A percentile compares a stretch with the other conserved stretches of the same genome.
phyloP scores from a whole-genome alignment of 2,797 vertebrate species.

The Micropoecilia bifurca region DNA sequence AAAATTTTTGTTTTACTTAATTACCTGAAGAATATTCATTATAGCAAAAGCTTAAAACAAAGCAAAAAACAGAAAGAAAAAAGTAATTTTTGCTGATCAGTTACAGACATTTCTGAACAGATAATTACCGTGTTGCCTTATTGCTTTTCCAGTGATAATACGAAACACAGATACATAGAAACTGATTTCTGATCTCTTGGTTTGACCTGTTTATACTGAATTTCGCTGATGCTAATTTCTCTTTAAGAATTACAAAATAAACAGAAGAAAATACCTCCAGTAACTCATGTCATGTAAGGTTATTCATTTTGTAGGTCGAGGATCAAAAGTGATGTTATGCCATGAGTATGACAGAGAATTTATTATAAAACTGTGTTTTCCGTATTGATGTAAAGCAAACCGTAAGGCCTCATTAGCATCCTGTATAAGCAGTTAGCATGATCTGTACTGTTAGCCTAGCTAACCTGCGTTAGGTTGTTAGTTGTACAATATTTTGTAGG shows the following conservation, averaged over 20 bases:
- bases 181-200: background rate
- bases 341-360: too few species aligned
- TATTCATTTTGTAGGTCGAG: too few species aligned
- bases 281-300: too few species aligned
- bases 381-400: too few species aligned
- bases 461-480: too few species aligned
- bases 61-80: background rate
- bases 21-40: background rate
- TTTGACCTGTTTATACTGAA: background rate
- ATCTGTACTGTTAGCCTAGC: too few species aligned
- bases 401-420: too few species aligned
- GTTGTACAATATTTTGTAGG: too few species aligned
- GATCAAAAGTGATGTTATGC: too few species aligned
- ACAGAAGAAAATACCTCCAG: background rate
- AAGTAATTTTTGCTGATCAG: background rate
- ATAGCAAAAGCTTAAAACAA: background rate
- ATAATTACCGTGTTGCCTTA: background rate
- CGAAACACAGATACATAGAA: background rate
- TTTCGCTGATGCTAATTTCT: background rate
- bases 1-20: background rate
- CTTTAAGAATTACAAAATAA: background rate
- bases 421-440: background rate
- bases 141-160: background rate
- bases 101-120: background rate
- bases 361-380: too few species aligned